These are phyloP conservation scores for Leptinotarsa haldemani DNA, from an alignment of 2,888 invertebrate genomes.

Conservation along the genomic window DNA sequence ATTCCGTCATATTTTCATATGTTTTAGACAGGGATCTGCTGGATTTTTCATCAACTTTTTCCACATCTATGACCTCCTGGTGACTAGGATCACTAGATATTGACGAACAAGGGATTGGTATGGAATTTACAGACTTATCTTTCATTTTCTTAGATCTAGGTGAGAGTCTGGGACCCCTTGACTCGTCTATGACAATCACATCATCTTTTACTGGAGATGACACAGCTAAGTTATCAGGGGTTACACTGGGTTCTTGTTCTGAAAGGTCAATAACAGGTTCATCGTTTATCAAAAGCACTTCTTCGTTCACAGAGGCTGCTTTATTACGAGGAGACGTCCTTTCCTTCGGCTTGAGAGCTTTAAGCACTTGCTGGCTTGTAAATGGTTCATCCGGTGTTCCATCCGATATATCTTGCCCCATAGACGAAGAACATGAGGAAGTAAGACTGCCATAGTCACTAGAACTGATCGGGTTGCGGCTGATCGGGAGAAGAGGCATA, in stretches of 20 bases:
- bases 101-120: not conserved
- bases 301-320: not conserved
- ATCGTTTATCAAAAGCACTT: conserved; percentile 10
- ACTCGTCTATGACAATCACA: conserved; percentile 30
- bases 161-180: conserved; percentile 7
- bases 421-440: not conserved
- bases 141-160: conserved; percentile 20
- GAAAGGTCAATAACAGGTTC: not conserved
- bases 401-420: not conserved
- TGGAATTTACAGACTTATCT: not conserved
- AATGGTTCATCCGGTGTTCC: conserved; percentile 6
- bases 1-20: not conserved
- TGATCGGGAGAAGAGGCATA: conserved; percentile 20
- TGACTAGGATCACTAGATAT: not conserved
- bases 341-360: conserved; percentile 17
- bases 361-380: conserved; percentile 17
- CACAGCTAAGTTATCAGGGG: conserved; percentile 6
- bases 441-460: conserved; percentile 15
- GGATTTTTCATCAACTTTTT: not conserved
- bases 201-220: conserved; percentile 14
- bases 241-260: not conserved
- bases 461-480: not conserved
- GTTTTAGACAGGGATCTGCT: not conserved
- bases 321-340: conserved; percentile 28
- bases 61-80: not conserved